phyloP scores from a whole-genome alignment of 2,888 invertebrate genomes.

The Zygaena filipendulae region DNA sequence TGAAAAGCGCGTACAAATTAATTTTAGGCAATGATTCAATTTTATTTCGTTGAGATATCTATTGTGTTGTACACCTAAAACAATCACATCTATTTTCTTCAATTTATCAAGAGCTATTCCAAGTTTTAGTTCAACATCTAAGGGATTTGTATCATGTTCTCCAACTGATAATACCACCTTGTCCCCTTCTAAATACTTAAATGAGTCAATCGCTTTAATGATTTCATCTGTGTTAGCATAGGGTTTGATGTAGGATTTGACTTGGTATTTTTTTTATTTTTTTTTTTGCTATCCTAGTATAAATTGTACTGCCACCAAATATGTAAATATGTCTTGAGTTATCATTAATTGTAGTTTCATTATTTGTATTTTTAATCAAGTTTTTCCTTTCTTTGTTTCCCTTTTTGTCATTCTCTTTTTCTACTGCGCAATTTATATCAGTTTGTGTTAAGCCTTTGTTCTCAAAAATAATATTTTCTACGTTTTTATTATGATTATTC shows the following conservation, averaged over 20 bases:
- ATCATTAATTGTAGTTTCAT: neutral
- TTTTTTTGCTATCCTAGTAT: neutral
- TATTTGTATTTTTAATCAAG: neutral
- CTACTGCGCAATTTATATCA: neutral
- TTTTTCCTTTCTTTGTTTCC: neutral
- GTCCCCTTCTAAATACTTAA: neutral
- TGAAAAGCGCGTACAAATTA: slow-evolving; percentile 3
- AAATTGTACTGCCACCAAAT: too few relatives aligned
- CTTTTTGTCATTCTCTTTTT: neutral
- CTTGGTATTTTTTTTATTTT: slow-evolving; percentile 2
- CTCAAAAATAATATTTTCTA: slow-evolving; percentile 1
- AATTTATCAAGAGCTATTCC: neutral
- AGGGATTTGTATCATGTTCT: neutral
- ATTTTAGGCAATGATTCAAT: slow-evolving; percentile 2
- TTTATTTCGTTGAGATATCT: neutral
- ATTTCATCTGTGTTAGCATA: slow-evolving; percentile 3
- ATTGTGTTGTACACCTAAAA: slow-evolving; percentile 2
- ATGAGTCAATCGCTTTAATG: neutral
- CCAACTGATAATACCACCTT: neutral
- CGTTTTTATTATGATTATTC: neutral
- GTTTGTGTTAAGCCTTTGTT: neutral
- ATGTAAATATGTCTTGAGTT: too few relatives aligned
- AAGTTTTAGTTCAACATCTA: neutral
- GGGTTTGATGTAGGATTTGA: slow-evolving; percentile 2
- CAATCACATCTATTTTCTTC: neutral